These are phyloP conservation scores for Germaria angustata DNA, from an alignment of 2,888 invertebrate species.

Conservation along the genomic window DNA sequence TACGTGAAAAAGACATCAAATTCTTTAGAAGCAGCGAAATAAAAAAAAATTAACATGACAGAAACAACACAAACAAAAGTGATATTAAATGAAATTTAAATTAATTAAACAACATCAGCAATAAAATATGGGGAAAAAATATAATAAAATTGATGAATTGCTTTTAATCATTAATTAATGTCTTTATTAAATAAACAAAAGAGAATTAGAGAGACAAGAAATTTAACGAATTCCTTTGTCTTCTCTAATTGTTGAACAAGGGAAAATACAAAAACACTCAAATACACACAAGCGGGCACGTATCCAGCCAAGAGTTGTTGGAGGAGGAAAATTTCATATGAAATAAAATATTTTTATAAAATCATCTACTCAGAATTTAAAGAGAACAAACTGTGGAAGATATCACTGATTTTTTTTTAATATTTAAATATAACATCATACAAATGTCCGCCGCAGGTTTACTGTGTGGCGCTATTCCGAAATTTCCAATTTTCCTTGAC, in stretches of 20 bases:
- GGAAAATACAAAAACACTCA: not conserved
- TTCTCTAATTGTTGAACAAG: not conserved
- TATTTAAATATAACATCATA: no score
- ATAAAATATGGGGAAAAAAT: slow-evolving; percentile 20
- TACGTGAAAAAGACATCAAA: slow-evolving; percentile 44
- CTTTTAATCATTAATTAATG: slow-evolving; percentile 52
- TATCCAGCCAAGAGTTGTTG: no score
- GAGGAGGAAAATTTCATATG: no score
- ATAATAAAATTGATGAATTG: slow-evolving; percentile 63
- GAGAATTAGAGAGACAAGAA: slow-evolving; percentile 17
- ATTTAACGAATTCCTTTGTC: not conserved
- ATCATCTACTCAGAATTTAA: no score
- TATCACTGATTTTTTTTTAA: no score
- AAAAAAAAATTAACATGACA: not conserved
- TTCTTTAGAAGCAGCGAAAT: slow-evolving; percentile 1
- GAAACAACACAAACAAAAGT: not conserved
- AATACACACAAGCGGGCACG: no score
- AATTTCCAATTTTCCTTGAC: no score
- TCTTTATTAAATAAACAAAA: slow-evolving; percentile 59
- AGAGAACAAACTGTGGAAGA: no score
- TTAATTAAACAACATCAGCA: slow-evolving; percentile 53
- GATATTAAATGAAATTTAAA: slow-evolving; percentile 59
- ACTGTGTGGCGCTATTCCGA: no score
- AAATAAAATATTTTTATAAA: no score
- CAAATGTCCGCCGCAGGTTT: no score